A percentile compares a stretch with the other conserved stretches of the same genome.
These are phyloP conservation scores for Stigmatopora nigra DNA, from an alignment of 2,113 vertebrate species.

Conservation along the genomic window DNA sequence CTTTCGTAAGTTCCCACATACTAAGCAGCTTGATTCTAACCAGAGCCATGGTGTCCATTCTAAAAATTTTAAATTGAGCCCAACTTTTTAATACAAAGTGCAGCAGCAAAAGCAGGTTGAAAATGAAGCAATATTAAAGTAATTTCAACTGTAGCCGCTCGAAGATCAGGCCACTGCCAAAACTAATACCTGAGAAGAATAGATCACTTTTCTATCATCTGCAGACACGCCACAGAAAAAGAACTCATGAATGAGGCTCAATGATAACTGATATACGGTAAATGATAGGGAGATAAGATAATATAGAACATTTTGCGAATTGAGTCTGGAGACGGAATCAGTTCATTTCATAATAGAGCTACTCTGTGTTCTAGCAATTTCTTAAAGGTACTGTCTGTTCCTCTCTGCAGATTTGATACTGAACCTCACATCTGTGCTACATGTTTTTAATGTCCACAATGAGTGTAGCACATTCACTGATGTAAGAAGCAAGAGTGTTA, in stretches of 20 bases:
- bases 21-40: background rate
- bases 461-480: background rate
- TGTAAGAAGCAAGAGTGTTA: background rate
- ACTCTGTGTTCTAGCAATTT: constrained; percentile 39
- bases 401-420: constrained; percentile 58
- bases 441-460: background rate
- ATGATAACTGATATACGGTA: constrained; percentile 64
- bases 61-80: constrained; percentile 34
- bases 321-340: constrained; percentile 64
- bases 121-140: constrained; percentile 62
- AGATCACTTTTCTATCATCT: constrained; percentile 67
- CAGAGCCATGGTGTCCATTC: constrained; percentile 12
- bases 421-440: constrained; percentile 36
- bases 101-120: constrained; percentile 38
- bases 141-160: constrained; percentile 52
- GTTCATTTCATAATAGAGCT: constrained; percentile 63
- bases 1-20: background rate
- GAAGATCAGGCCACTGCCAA: constrained; percentile 56
- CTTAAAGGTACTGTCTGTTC: constrained; percentile 46
- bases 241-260: constrained; percentile 64
- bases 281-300: constrained; percentile 58
- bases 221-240: constrained; percentile 58
- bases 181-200: constrained; percentile 61
- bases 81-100: constrained; percentile 41
- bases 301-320: constrained; percentile 60